Evolutionary conservation across 2,113 vertebrate species (phyloP).

Genomic region (Thryonomys swinderianus): DNA sequence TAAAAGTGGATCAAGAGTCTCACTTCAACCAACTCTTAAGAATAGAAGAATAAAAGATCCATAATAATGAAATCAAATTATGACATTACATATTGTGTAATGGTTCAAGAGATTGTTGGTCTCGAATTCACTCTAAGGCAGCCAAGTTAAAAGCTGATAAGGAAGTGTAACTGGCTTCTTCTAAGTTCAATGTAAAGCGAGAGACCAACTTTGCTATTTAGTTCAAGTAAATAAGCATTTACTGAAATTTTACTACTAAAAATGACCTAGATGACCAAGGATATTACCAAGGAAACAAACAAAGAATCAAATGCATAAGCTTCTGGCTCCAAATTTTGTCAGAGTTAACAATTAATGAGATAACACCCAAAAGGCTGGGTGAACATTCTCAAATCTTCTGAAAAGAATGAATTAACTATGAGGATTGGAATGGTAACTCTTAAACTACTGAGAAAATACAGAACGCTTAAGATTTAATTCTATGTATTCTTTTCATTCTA

Average conservation of each 20-base stretch:
- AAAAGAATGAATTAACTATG: not conserved
- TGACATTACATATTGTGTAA: not conserved
- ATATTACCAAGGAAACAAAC: not conserved
- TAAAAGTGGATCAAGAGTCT: not conserved
- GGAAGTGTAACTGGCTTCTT: not conserved
- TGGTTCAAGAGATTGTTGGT: not conserved
- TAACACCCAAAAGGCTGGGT: not conserved
- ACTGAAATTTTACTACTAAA: not conserved
- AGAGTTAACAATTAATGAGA: not conserved
- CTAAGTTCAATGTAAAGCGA: not conserved
- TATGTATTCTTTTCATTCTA: not conserved
- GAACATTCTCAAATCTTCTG: not conserved
- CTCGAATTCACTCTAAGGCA: not conserved
- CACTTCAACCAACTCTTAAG: conserved; percentile 9
- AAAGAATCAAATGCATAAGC: not conserved
- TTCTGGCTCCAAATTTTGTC: not conserved
- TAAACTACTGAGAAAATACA: not conserved
- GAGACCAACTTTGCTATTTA: not conserved
- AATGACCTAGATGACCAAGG: not conserved
- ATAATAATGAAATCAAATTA: conserved; percentile 37
- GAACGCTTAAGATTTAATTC: not conserved
- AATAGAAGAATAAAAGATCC: conserved; percentile 4
- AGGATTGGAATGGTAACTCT: not conserved
- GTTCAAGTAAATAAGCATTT: not conserved
- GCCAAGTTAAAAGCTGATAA: not conserved